Conservation (phyloP, 2,797 vertebrate species). For the Salmo trutta region DNA sequence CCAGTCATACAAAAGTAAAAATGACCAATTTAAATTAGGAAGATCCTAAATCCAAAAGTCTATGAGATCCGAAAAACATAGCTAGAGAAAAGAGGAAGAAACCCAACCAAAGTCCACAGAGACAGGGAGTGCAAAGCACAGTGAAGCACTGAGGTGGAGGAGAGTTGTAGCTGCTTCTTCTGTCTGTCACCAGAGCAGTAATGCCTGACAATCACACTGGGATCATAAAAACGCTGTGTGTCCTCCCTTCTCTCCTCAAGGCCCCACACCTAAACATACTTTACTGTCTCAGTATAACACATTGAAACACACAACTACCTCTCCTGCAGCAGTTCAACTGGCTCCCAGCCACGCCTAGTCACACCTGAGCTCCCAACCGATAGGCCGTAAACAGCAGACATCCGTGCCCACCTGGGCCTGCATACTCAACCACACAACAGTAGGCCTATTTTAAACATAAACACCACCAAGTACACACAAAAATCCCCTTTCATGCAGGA, state of each 20-base stretch:
- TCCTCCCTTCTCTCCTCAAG: conserved; percentile 21
- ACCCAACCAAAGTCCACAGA: not conserved
- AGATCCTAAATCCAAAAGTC: not conserved
- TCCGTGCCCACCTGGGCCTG: conserved; percentile 5
- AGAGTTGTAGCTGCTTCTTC: not conserved
- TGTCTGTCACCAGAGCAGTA: not conserved
- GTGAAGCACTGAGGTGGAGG: not conserved
- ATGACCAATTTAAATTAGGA: not conserved
- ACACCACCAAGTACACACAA: conserved; percentile 3
- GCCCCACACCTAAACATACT: conserved; percentile 28
- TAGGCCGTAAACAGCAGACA: conserved; percentile 9
- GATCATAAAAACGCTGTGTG: conserved; percentile 22
- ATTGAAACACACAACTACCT: conserved; percentile 22
- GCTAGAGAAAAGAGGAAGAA: not conserved
- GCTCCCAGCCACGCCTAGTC: conserved; percentile 44
- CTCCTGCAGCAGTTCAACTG: conserved; percentile 1
- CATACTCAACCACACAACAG: not conserved
- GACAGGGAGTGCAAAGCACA: not conserved
- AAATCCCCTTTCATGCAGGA: not conserved
- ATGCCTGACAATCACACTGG: conserved; percentile 32
- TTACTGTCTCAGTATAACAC: conserved; percentile 28
- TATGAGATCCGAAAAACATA: conserved; percentile 36
- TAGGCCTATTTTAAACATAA: not conserved
- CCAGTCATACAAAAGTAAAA: conserved; percentile 3
- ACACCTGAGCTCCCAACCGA: not conserved